Evolutionary conservation across 53 echinoderm and acorn worm species (phyloP), one percentile per base, ranked within the genome.

Genomic region (Arbacia lixula): DNA sequence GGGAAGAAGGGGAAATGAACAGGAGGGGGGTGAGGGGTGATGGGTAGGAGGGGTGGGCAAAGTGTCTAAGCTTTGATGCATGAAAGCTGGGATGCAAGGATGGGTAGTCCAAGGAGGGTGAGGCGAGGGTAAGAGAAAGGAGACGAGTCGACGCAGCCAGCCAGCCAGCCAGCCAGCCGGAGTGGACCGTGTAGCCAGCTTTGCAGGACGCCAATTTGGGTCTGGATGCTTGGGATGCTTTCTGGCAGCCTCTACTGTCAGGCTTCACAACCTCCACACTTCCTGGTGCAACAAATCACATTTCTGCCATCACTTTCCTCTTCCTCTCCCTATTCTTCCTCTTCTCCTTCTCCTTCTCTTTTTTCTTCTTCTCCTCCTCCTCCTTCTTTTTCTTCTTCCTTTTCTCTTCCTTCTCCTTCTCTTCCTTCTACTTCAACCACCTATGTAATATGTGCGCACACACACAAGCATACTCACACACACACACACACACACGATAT

Each of bases 111-210:
- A n/a, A n/a, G n/a, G n/a, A n/a, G n/a, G n/a, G n/a, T n/a, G n/a
- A n/a, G n/a, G n/a, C n/a, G n/a, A n/a, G n/a, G n/a, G n/a, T n/a
- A n/a, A n/a, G n/a, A n/a, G n/a, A n/a, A n/a, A n/a, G n/a, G n/a
- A n/a, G n/a, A n/a, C n/a, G n/a, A n/a, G n/a, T n/a, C n/a, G n/a
- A n/a, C n/a, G n/a, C n/a, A n/a, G n/a, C n/a, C n/a, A n/a, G n/a
- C n/a, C n/a, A n/a, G n/a, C n/a, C n/a, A n/a, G n/a, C n/a, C n/a
- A n/a, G 36, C 36, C 66, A 66, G 5, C 66, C 19, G 66, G 10
- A 66, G 36, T 37, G 66, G 66, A 39, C n/a, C 11, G 71, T 49
- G 71, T 50, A 71, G 71, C 50, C 71, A 71, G 50, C 71, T 2
- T 71, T 46, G 71, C 51, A 2, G 12, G 71, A 40, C 29, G 51